Evolutionary conservation across 2,888 invertebrate genomes (phyloP), one percentile per base, ranked within the genome.

Genomic region (Pollenia labialis): DNA sequence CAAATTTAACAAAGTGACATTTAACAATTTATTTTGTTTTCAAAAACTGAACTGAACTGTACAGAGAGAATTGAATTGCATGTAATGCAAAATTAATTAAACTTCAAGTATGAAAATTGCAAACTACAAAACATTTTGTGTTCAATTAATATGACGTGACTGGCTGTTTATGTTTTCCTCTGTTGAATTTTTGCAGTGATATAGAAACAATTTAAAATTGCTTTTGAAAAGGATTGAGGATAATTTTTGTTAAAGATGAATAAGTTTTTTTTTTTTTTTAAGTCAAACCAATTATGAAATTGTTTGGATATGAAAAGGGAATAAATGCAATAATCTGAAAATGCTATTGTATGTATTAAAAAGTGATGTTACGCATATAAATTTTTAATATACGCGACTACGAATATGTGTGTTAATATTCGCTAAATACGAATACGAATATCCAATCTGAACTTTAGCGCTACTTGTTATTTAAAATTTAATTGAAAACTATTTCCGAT

Each of bases 71-170:
- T 82, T 82, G 75, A 48, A 71, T 83, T 86, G 79, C 83, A 75
- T 74, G 83, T 80, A 69, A 75, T 80, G 80, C 75, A 76, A 83
- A 83, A 75, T 83, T 86, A 86, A 86, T 86, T 86, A 85, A 85
- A 82, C 68, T 74, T 84, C 74, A 84, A 80, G 72, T 60, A 84
- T 68, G 52, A 84, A 74, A 80, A 84, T 66, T 60, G 18, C 58
- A 52, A 69, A 84, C 60, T 79, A 80, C 54, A 80, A 68, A 82
- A 66, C 16, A 75, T 71, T 68, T 74, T 84, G 64, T 60, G 52
- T 79, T 74, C 77, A 79, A 84, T 79, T 84, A 84, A 84, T 83
- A 71, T 72, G 77, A 84, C 77, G 50, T 72, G 84, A 66, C 72
- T 72, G 71, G 32, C 72, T 71, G 69, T 83, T 79, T 66, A 58